A percentile compares a stretch with the other conserved stretches of the same genome.
Conservation (phyloP, 2,888 invertebrate genomes). For the Incurvaria masculella region DNA sequence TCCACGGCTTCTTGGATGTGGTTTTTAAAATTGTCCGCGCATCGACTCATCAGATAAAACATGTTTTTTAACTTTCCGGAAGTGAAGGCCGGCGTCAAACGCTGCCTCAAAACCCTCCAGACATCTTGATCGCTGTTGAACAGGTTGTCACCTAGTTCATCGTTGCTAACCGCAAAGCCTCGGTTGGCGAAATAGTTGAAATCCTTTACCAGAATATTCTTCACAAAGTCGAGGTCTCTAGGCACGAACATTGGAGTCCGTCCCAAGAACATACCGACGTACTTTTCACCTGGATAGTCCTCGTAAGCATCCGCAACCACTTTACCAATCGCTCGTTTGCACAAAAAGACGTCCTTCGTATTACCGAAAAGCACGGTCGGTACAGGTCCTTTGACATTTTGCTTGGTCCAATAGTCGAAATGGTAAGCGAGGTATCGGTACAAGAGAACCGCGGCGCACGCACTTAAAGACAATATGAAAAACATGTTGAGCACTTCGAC, state of each 20-base stretch:
- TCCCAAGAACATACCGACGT: slow-evolving; percentile 10
- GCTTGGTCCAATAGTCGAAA: slow-evolving; percentile 9
- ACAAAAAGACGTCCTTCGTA: slow-evolving; percentile 3
- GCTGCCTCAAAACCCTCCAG: slow-evolving; percentile 3
- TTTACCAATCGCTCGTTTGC: slow-evolving; percentile 4
- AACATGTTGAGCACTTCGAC: neutral
- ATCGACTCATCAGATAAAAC: neutral
- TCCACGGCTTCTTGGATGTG: neutral
- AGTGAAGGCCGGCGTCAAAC: slow-evolving; percentile 4
- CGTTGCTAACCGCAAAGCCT: neutral
- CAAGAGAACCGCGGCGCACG: neutral
- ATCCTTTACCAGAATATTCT: slow-evolving; percentile 5
- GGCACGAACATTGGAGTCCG: slow-evolving; percentile 9
- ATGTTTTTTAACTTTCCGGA: slow-evolving; percentile 3
- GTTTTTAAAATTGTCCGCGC: neutral
- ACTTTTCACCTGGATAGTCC: slow-evolving; percentile 4
- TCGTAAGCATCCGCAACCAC: slow-evolving; percentile 7
- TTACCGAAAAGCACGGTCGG: slow-evolving; percentile 9
- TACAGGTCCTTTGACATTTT: slow-evolving; percentile 2
- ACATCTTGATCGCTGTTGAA: slow-evolving; percentile 1
- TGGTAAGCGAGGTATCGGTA: neutral
- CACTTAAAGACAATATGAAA: neutral
- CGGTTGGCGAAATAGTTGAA: slow-evolving; percentile 2
- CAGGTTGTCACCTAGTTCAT: neutral
- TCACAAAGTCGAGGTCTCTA: neutral